Evolutionary conservation across 92 coral and sea anemone species (phyloP), one percentile per base, ranked within the genome.

Genomic region (Montipora capitata): DNA sequence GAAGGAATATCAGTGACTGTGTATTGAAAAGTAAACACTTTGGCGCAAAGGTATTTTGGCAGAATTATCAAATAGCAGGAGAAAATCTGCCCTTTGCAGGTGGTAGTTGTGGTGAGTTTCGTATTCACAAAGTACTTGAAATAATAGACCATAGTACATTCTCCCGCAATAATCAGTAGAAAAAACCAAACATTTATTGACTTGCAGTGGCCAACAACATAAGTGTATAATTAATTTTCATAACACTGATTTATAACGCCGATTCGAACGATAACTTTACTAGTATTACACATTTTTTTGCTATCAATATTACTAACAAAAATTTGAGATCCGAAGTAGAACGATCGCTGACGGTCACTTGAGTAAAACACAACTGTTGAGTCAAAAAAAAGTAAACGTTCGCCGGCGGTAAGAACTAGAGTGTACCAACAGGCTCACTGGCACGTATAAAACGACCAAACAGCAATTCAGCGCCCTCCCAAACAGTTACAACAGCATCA

Each of bases 141-240:
- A 20, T 20, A 20, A 20, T 20, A 20, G 27, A 20, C 27, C 27
- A 20, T 20, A 20, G 27, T 20, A 20, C 27, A 20, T 20, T 20
- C 27, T 20, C 27, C 27, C 27, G 27, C 70, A 18, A 18, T 65
- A 18, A 27, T 65, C 41, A 18, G 70, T 42, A 65, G 13, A 65
- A 18, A n/a, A 65, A 18, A 65, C 70, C 40, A 65, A 65, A 65
- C 41, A 62, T 65, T 18, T 27, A 65, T 27, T 65, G 40, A 18
- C 70, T 16, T 14, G 66, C 43, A 18, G 73, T 68, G 45, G 73
- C 73, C 73, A 68, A 68, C 48, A 68, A 39, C 5, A 68, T 68
- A 68, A 39, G 45, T 40, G 8, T 3, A 5, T 48, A 48, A 68
- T 39, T 68, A 20, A 15, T 27, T 20, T 18, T 20, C 13, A 38